These are phyloP conservation scores for Scaptomyza montana DNA, from an alignment of 1,140 invertebrate genomes.

Conservation along the genomic window DNA sequence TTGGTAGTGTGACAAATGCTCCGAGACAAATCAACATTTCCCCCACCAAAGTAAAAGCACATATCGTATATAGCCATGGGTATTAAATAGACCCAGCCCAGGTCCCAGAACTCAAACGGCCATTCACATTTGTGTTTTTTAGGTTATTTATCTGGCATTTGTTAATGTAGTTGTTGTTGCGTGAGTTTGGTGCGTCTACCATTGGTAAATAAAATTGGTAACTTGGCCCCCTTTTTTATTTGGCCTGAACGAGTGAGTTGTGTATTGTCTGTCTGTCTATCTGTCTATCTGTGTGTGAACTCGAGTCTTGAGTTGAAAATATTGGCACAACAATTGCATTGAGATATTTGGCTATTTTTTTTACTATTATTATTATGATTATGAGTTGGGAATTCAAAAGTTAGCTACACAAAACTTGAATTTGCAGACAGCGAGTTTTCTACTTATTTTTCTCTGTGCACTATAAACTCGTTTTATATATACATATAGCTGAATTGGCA, in stretches of 20 bases:
- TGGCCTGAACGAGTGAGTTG: conserved; percentile 8
- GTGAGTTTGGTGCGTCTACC: conserved; percentile 69
- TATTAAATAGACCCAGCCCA: conserved; percentile 14
- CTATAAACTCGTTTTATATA: background rate
- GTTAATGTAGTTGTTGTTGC: conserved; percentile 44
- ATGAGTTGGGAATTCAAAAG: conserved; percentile 19
- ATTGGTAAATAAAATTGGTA: conserved; percentile 64
- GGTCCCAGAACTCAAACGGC: conserved; percentile 24
- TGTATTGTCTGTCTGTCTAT: conserved; percentile 19
- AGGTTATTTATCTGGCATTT: background rate
- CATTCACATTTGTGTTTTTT: conserved; percentile 16
- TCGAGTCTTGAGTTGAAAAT: conserved; percentile 12
- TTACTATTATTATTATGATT: conserved; percentile 11
- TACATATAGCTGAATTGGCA: background rate
- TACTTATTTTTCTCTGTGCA: background rate
- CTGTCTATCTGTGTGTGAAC: conserved; percentile 57
- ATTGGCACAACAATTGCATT: conserved; percentile 43
- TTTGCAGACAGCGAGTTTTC: too few species aligned
- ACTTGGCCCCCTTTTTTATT: conserved; percentile 28
- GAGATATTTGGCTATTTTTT: conserved; percentile 3
- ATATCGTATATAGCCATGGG: background rate
- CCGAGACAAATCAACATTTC: conserved; percentile 8
- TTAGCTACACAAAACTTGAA: too few species aligned
- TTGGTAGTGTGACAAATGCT: conserved; percentile 41
- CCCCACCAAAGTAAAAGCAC: background rate